A percentile compares a stretch with the other conserved stretches of the same genome.
Evolutionary conservation across 1,140 invertebrate species (phyloP).

Genomic region (Anastatus disparis): DNA sequence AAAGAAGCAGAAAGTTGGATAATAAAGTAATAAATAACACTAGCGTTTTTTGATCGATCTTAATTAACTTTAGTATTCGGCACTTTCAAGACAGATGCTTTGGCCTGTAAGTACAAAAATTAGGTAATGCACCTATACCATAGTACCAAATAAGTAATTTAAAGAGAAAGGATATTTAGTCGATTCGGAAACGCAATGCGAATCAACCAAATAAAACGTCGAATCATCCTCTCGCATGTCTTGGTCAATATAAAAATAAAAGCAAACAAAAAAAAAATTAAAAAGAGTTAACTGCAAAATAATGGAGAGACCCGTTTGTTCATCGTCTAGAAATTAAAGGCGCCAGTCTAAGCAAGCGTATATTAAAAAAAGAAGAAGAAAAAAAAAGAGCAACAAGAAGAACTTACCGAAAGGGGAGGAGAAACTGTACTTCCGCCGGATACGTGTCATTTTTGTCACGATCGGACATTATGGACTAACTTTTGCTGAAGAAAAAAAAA

Average conservation of each 20-base stretch:
- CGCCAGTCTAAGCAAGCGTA: too few relatives aligned
- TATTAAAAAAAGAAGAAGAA: constrained; percentile 8
- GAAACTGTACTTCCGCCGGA: constrained; percentile 62
- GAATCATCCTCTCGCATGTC: constrained; percentile 52
- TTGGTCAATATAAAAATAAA: neutral
- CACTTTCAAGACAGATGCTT: constrained; percentile 45
- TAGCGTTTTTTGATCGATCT: too few relatives aligned
- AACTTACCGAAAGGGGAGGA: constrained; percentile 10
- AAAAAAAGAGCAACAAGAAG: neutral
- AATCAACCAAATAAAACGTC: constrained; percentile 43
- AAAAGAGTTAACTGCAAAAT: constrained; percentile 56
- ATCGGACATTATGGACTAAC: constrained; percentile 56
- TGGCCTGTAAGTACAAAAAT: neutral
- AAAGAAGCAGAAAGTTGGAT: too few relatives aligned
- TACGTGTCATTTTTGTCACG: constrained; percentile 67
- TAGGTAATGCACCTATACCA: too few relatives aligned
- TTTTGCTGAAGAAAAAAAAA: too few relatives aligned
- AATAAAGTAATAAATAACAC: too few relatives aligned
- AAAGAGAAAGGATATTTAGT: too few relatives aligned
- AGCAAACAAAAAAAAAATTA: too few relatives aligned
- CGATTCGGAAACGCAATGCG: too few relatives aligned
- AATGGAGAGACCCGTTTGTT: constrained; percentile 48
- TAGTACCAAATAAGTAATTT: too few relatives aligned
- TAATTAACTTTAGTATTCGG: constrained; percentile 45
- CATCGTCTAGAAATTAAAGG: neutral